Evolutionary conservation across 1,140 invertebrate genomes (phyloP), one percentile per base, ranked within the genome.

Genomic region (Cydia fagiglandana): DNA sequence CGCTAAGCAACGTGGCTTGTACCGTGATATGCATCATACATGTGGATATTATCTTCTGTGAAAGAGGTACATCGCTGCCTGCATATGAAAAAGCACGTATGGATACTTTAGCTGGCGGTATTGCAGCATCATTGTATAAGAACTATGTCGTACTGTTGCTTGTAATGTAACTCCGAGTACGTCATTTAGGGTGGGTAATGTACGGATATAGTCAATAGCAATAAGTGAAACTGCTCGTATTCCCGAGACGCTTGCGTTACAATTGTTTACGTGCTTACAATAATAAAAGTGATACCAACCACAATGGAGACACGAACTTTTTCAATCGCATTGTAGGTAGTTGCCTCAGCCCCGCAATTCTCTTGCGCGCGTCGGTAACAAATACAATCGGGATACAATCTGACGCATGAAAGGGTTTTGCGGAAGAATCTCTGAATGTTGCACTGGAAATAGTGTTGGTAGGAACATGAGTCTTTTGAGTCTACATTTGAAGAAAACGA

Each of bases 201-300:
- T 17, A 56, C 53, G 53, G 50, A 53, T 53, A 53, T 53, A 53
- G 53, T n/a, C 53, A 56, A 56, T 56, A 56, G 53, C 6, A 56
- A 17, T 56, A 17, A 56, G 53, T 56, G 53, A 20, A 56, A 17
- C 53, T 17, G 53, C n/a, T 56, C 47, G 47, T 50, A 50, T 50
- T 50, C 47, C 47, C 15, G 15, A 4, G 53, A 56, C 47, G 13
- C 47, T 15, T 50, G 12, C 12, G 47, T 41, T 41, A 50, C 12
- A 50, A 50, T 50, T 50, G 47, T 50, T 50, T 50, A 15, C 47
- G 47, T 50, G 47, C 47, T 50, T 50, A 41, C 38, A 41, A 50
- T 50, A 50, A 50, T 50, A 50, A 50, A 50, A 50, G 15, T 50
- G 47, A 15, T 50, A 41, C 47, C 15, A 50, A 50, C 47, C 47